phyloP scores from a whole-genome alignment of 2,113 vertebrate species.

The Engraulis encrasicolus region DNA sequence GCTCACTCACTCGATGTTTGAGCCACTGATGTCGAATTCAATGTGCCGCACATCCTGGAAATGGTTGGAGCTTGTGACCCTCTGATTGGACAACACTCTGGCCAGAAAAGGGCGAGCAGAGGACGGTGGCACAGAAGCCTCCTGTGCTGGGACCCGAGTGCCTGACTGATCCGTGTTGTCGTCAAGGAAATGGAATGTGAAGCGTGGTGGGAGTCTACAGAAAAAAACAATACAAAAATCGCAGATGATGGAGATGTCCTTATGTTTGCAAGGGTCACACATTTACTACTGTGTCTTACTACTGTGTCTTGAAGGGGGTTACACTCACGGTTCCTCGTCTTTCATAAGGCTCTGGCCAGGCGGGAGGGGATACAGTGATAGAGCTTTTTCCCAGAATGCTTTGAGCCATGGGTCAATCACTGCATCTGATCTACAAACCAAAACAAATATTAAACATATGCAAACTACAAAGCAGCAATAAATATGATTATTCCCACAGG shows the following conservation, averaged over 20 bases:
- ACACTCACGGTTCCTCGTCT: conserved; percentile 79
- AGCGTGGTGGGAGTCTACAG: conserved; percentile 84
- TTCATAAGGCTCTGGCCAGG: conserved; percentile 64
- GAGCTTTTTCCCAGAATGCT: conserved; percentile 83
- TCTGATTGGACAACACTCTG: conserved; percentile 76
- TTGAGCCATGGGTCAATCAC: conserved; percentile 88
- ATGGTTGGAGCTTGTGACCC: conserved; percentile 81
- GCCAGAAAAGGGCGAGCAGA: conserved; percentile 77
- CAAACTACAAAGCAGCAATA: background rate
- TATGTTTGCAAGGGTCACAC: background rate
- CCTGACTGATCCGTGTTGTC: conserved; percentile 27
- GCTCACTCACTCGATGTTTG: conserved; percentile 82
- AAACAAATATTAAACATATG: background rate
- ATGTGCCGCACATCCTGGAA: conserved; percentile 95
- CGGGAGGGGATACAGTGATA: conserved; percentile 74
- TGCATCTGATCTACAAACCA: conserved; percentile 81
- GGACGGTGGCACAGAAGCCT: conserved; percentile 50
- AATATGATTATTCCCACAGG: too few relatives aligned
- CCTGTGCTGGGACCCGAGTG: background rate
- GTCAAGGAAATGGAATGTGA: conserved; percentile 77
- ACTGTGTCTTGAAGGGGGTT: background rate
- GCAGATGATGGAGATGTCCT: background rate
- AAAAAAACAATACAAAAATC: conserved; percentile 7
- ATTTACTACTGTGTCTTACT: background rate
- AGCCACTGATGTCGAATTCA: conserved; percentile 84